Evolutionary conservation across 2,113 vertebrate genomes (phyloP).

Genomic region (Cyphomyrus plagiostoma): DNA sequence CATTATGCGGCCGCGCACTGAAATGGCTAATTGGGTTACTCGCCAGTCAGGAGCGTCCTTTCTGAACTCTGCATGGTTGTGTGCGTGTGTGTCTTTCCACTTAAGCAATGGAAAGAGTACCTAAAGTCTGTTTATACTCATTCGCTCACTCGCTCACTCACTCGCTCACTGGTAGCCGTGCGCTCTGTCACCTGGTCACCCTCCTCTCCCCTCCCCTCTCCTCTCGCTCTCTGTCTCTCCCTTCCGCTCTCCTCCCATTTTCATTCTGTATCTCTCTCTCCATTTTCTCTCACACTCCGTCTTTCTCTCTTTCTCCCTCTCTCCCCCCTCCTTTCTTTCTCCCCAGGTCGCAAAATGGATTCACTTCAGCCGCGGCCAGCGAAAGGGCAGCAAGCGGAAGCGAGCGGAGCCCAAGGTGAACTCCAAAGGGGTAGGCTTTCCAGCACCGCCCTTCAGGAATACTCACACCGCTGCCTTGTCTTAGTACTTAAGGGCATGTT

Average conservation of each 20-base stretch:
- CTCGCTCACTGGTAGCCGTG: constrained; percentile 25
- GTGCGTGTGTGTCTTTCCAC: constrained; percentile 32
- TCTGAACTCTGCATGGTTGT: background rate
- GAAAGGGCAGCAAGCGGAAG: constrained; percentile 74
- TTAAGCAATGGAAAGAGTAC: constrained; percentile 46
- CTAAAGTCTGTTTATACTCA: constrained; percentile 41
- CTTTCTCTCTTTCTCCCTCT: constrained; percentile 25
- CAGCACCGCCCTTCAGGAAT: constrained; percentile 39
- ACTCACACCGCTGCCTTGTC: background rate
- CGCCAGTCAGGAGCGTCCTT: constrained; percentile 2
- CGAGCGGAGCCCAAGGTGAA: constrained; percentile 59
- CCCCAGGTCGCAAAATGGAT: constrained; percentile 89
- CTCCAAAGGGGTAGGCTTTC: constrained; percentile 79
- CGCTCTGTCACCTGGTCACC: constrained; percentile 38
- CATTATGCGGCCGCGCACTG: background rate
- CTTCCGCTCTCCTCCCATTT: constrained; percentile 12
- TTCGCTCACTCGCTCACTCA: background rate
- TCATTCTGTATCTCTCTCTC: constrained; percentile 7
- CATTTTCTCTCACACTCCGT: constrained; percentile 30
- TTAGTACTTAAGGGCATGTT: background rate
- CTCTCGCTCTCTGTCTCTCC: background rate
- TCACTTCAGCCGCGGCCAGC: constrained; percentile 64
- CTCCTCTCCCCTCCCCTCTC: constrained; percentile 30
- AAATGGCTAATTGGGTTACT: constrained; percentile 22
- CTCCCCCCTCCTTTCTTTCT: constrained; percentile 40